Percentiles rank a stretch among this genome's conserved stretches.
phyloP scores from a whole-genome alignment of 2,888 invertebrate species.

The Drosophila testacea region DNA sequence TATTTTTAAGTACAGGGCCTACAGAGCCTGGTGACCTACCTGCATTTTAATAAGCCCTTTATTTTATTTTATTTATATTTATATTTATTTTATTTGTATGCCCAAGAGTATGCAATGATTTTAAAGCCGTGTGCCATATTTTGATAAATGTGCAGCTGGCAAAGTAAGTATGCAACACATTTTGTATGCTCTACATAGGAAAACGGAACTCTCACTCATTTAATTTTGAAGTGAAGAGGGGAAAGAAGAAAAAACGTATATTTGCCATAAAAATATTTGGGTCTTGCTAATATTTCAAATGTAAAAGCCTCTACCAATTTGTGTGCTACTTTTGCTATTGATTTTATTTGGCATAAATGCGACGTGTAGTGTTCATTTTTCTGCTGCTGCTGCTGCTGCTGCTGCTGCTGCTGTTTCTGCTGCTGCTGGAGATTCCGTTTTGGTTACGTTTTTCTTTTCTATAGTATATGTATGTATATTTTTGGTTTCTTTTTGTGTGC shows the following conservation, averaged over 20 bases:
- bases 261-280: conserved; percentile 53
- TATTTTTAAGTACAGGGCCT: neutral
- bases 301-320: conserved; percentile 34
- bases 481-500: conserved; percentile 20
- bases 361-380: conserved; percentile 63
- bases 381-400: neutral
- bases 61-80: neutral
- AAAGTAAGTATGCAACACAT: conserved; percentile 46
- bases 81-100: neutral
- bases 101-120: conserved; percentile 28
- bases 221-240: neutral
- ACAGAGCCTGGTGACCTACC: neutral
- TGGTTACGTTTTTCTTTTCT: conserved; percentile 47
- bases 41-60: neutral
- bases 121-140: conserved; percentile 22
- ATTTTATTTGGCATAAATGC: conserved; percentile 77
- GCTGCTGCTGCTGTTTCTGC: conserved; percentile 18
- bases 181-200: conserved; percentile 27
- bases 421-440: conserved; percentile 34
- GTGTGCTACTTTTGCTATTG: conserved; percentile 75
- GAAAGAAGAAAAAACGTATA: conserved; percentile 24
- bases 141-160: conserved; percentile 29
- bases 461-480: neutral
- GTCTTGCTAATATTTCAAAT: conserved; percentile 73
- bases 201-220: conserved; percentile 18